phyloP scores from a whole-genome alignment of 2,888 invertebrate genomes.

The Rhingia campestris region DNA sequence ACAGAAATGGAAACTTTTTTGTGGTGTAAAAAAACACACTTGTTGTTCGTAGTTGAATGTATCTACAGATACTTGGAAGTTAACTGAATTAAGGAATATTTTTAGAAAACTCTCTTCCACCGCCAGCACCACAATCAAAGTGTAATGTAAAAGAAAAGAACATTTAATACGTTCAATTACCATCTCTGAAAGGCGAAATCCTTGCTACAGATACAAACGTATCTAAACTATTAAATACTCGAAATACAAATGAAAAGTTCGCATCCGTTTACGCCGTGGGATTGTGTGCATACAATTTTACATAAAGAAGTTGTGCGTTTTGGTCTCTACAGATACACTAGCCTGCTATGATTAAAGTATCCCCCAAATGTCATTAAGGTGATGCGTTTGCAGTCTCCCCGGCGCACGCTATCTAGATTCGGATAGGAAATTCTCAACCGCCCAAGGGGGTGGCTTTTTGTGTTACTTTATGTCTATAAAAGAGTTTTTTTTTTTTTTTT shows the following conservation, averaged over 20 bases:
- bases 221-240: constrained; percentile 33
- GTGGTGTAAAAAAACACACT: constrained; percentile 47
- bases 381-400: constrained; percentile 23
- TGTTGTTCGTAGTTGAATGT: constrained; percentile 58
- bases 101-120: constrained; percentile 22
- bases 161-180: constrained; percentile 60
- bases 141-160: constrained; percentile 37
- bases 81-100: constrained; percentile 62
- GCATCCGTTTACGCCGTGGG: not conserved
- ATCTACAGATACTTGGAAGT: constrained; percentile 15
- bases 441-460: constrained; percentile 17
- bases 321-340: not conserved
- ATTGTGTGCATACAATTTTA: not conserved
- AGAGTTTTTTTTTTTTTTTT: not conserved
- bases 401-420: constrained; percentile 20
- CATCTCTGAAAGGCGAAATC: constrained; percentile 25
- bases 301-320: no score
- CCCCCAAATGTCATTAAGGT: constrained; percentile 29
- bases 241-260: constrained; percentile 24
- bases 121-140: constrained; percentile 6
- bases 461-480: not conserved
- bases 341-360: not conserved
- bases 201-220: constrained; percentile 17
- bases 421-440: constrained; percentile 11
- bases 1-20: constrained; percentile 7